These are phyloP conservation scores for Geodia barretti DNA, from an alignment of 37 sponge, comb jelly and placozoan genomes.

Conservation along the genomic window DNA sequence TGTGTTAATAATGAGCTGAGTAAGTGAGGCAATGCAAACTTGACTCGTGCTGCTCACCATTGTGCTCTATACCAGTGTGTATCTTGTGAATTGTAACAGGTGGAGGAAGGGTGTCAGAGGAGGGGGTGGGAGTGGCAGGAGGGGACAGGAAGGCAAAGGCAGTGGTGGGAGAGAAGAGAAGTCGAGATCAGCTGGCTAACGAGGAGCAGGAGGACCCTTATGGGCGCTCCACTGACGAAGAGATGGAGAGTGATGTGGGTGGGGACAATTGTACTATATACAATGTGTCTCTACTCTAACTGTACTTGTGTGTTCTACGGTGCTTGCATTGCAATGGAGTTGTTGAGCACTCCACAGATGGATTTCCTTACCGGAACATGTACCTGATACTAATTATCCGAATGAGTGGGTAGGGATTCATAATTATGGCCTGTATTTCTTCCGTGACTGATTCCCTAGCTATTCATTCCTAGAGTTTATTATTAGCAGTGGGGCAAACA, in stretches of 20 bases:
- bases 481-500: no score
- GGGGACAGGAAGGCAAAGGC: background rate
- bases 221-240: constrained; percentile 84
- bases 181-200: background rate
- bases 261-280: background rate
- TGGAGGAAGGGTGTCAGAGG: background rate
- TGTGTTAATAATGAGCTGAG: background rate
- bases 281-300: background rate
- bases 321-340: background rate
- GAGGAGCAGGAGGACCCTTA: constrained; percentile 64
- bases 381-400: no score
- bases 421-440: no score
- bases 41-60: background rate
- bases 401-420: no score
- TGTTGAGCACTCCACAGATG: no score
- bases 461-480: no score
- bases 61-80: background rate
- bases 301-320: background rate
- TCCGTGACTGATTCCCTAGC: no score
- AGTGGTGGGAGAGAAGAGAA: background rate
- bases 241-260: constrained; percentile 10
- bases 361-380: no score
- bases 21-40: background rate
- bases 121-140: constrained; percentile 1
- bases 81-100: background rate